Conservation (phyloP, 2,888 invertebrate genomes). For the Uropetala carovei region DNA sequence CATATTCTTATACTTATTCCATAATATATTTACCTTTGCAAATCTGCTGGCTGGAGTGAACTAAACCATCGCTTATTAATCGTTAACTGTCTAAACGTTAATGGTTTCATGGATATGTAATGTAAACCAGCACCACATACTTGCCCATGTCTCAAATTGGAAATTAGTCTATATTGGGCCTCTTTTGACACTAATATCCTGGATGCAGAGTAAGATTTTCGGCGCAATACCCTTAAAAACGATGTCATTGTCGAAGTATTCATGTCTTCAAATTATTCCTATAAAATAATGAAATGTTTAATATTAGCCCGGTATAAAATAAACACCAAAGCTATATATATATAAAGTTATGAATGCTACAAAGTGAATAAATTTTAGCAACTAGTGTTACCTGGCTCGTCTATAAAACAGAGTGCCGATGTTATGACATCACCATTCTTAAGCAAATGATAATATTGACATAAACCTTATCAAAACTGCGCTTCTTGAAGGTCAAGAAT, state of each 20-base stretch:
- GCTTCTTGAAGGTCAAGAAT: conserved; percentile 14
- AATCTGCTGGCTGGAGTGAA: background rate
- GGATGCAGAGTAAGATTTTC: background rate
- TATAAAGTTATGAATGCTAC: background rate
- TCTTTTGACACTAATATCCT: conserved; percentile 3
- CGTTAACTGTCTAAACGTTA: background rate
- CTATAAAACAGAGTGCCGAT: background rate
- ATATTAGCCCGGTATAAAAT: background rate
- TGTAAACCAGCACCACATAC: background rate
- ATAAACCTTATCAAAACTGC: background rate
- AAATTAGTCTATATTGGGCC: background rate
- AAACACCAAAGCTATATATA: background rate
- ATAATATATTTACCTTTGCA: conserved; percentile 18
- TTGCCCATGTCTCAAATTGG: background rate
- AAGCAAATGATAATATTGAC: background rate
- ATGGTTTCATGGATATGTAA: background rate
- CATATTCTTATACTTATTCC: background rate
- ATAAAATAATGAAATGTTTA: background rate
- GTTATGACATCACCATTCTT: conserved; percentile 34
- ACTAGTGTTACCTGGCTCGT: conserved; percentile 12
- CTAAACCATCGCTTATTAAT: background rate
- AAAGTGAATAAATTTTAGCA: background rate
- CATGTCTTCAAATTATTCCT: conserved; percentile 20
- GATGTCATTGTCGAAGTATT: conserved; percentile 31
- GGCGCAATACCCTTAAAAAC: conserved; percentile 18